phyloP scores from a whole-genome alignment of 2,797 vertebrate genomes.

The Ptychadena robeensis region DNA sequence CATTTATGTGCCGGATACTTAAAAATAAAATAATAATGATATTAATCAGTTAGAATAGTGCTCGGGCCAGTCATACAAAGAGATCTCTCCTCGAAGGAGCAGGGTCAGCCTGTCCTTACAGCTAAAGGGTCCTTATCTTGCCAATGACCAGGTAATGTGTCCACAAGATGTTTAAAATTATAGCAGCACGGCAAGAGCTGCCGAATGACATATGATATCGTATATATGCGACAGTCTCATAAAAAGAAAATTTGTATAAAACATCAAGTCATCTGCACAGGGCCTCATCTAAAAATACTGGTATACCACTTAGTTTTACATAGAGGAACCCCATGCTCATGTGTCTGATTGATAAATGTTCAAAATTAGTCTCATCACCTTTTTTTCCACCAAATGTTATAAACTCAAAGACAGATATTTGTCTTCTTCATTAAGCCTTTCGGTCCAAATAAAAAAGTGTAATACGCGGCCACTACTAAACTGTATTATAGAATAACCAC shows the following conservation, averaged over 20 bases:
- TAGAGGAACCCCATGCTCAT: too few species aligned
- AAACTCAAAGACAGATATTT: too few species aligned
- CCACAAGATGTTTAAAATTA: neutral
- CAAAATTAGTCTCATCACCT: too few species aligned
- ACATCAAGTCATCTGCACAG: too few species aligned
- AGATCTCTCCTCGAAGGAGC: neutral
- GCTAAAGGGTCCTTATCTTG: neutral
- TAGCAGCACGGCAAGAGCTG: neutral
- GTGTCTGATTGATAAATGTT: too few species aligned
- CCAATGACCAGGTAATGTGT: neutral
- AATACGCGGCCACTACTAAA: too few species aligned
- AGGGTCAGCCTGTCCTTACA: slow-evolving; percentile 22
- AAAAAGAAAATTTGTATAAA: neutral
- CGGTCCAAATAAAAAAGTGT: too few species aligned
- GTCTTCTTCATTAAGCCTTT: too few species aligned
- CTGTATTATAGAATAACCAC: too few species aligned
- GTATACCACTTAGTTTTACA: neutral
- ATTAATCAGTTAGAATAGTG: slow-evolving; percentile 23
- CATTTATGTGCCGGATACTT: slow-evolving; percentile 36
- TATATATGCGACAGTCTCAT: neutral
- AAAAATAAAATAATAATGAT: slow-evolving; percentile 50
- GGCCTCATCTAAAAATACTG: too few species aligned
- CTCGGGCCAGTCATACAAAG: slow-evolving; percentile 63
- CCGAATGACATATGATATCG: neutral
- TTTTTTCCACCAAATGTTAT: too few species aligned